phyloP scores from a whole-genome alignment of 30 jellyfish, hydroid and myxozoan species.

The Morbakka virulenta region DNA sequence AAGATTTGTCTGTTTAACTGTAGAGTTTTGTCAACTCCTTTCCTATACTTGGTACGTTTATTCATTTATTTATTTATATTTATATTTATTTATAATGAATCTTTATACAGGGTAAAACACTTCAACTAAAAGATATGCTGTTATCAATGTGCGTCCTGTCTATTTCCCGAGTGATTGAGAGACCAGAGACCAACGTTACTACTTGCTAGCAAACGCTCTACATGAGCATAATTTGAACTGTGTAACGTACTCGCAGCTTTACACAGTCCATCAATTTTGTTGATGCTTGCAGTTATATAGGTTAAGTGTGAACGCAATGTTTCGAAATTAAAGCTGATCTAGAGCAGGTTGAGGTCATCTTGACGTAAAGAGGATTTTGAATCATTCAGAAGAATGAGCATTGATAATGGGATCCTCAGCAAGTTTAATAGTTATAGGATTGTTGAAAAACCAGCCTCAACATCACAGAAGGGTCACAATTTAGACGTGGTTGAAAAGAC shows the following conservation, averaged over 20 bases:
- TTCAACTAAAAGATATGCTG: too few relatives aligned
- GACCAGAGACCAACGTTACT: slow-evolving; percentile 8
- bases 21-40: neutral
- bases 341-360: neutral
- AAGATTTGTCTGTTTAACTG: slow-evolving; percentile 19
- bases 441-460: neutral
- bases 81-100: neutral
- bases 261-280: slow-evolving; percentile 15
- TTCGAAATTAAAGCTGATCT: neutral
- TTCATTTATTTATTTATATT: neutral
- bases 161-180: too few relatives aligned
- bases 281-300: neutral
- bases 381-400: neutral
- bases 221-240: slow-evolving; percentile 11
- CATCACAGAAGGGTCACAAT: neutral
- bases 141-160: too few relatives aligned
- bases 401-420: neutral
- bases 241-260: slow-evolving; percentile 1
- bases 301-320: neutral
- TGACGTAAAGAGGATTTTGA: neutral
- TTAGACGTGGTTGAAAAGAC: too few relatives aligned
- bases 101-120: too few relatives aligned
- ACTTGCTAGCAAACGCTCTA: slow-evolving; percentile 11
- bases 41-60: slow-evolving; percentile 27
- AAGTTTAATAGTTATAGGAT: neutral